Evolutionary conservation across 2,797 vertebrate genomes (phyloP).

Genomic region (Sebastes variabilis): DNA sequence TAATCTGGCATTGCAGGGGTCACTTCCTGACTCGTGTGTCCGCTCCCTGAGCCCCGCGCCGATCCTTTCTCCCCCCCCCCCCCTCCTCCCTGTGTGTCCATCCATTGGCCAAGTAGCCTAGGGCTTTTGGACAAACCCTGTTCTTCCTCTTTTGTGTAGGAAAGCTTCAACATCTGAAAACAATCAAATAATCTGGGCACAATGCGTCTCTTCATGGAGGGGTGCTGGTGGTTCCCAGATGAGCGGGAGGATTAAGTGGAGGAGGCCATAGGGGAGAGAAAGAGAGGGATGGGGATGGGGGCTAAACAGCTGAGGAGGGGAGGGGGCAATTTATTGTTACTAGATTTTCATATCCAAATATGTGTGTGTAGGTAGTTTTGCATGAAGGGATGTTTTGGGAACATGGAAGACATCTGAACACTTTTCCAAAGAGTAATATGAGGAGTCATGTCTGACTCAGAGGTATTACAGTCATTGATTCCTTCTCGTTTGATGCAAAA

Average conservation of each 20-base stretch:
- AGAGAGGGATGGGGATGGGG: constrained; percentile 55
- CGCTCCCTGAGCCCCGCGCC: constrained; percentile 66
- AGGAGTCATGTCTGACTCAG: constrained; percentile 61
- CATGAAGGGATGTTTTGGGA: constrained; percentile 39
- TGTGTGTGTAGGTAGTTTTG: constrained; percentile 16
- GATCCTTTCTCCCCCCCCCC: constrained; percentile 39
- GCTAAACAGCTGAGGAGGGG: constrained; percentile 58
- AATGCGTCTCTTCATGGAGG: constrained; percentile 82
- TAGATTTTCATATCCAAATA: constrained; percentile 51
- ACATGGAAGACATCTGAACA: constrained; percentile 34
- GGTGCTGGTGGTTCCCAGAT: constrained; percentile 80
- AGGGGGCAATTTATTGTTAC: constrained; percentile 59
- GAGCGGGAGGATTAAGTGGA: constrained; percentile 79
- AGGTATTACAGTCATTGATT: constrained; percentile 43
- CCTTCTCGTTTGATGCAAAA: constrained; percentile 42
- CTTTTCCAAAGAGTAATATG: constrained; percentile 33
- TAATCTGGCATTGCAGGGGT: constrained; percentile 83
- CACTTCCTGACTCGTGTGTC: constrained; percentile 89
- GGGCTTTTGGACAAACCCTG: constrained; percentile 74
- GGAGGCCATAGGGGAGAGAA: constrained; percentile 66
- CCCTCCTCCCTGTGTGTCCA: constrained; percentile 45
- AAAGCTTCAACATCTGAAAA: constrained; percentile 85
- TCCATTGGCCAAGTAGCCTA: constrained; percentile 60
- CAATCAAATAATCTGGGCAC: constrained; percentile 87
- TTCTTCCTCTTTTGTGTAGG: constrained; percentile 80